These are phyloP conservation scores for Paracanthobrama guichenoti DNA, from an alignment of 2,113 vertebrate genomes.

Conservation along the genomic window DNA sequence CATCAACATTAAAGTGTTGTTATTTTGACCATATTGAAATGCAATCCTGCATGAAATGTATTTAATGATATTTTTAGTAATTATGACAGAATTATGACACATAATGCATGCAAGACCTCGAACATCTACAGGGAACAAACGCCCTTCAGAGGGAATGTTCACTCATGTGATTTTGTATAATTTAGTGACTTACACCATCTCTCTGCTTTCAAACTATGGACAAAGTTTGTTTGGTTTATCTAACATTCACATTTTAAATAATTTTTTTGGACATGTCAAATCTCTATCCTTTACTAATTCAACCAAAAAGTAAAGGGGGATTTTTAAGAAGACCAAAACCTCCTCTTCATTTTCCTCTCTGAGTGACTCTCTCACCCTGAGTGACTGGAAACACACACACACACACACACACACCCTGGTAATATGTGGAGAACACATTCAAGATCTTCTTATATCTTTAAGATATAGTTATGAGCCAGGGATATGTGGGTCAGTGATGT, in stretches of 20 bases:
- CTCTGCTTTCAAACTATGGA: not conserved
- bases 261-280: not conserved
- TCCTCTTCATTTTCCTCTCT: conserved; percentile 11
- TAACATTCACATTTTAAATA: not conserved
- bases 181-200: not conserved
- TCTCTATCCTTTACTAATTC: not conserved
- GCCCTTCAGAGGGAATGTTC: not conserved
- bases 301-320: conserved; percentile 16
- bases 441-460: too few species aligned
- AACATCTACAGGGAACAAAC: not conserved
- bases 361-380: not conserved
- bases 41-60: too few species aligned
- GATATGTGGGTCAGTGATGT: not conserved
- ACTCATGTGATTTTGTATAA: not conserved
- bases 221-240: not conserved
- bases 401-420: too few species aligned
- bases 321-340: conserved; percentile 29
- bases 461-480: not conserved
- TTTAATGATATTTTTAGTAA: not conserved
- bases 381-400: not conserved
- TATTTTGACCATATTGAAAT: not conserved
- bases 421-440: too few species aligned
- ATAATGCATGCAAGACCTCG: not conserved
- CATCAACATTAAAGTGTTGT: too few species aligned
- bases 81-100: not conserved